Evolutionary conservation across 1,140 invertebrate genomes (phyloP).

Genomic region (Drosophila ambigua): DNA sequence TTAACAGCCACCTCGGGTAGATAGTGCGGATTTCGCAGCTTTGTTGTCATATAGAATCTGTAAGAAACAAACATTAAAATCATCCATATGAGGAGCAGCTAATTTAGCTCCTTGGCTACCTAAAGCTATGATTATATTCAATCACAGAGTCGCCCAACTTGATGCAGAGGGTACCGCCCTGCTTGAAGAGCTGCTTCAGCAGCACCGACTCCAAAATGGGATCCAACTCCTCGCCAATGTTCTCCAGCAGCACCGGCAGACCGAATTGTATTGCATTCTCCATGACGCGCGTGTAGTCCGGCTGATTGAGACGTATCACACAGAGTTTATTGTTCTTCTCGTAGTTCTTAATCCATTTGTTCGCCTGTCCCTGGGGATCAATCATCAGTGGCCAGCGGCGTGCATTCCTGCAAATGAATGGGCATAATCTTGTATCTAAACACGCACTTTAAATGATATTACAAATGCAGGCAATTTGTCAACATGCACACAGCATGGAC

Average conservation of each 20-base stretch:
- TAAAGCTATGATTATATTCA: conserved; percentile 94
- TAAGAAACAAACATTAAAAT: conserved; percentile 48
- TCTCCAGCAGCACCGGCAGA: conserved; percentile 93
- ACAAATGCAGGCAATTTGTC: conserved; percentile 28
- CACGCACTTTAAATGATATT: conserved; percentile 21
- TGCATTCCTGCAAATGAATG: conserved; percentile 87
- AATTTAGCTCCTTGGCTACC: conserved; percentile 84
- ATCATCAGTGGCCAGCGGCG: conserved; percentile 96
- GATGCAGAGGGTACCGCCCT: conserved; percentile 91
- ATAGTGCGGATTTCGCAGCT: conserved; percentile 96
- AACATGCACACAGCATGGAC: conserved; percentile 17
- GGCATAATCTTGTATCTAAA: background rate
- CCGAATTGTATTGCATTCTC: conserved; percentile 98
- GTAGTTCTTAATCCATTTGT: conserved; percentile 97
- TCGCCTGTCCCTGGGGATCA: conserved; percentile 97
- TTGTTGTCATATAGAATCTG: conserved; percentile 97
- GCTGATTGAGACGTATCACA: conserved; percentile 91
- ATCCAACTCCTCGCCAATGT: conserved; percentile 95
- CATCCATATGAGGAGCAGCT: background rate
- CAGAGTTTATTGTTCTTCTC: conserved; percentile 94
- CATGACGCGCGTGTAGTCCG: conserved; percentile 92
- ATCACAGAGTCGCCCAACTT: conserved; percentile 93
- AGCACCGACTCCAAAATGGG: conserved; percentile 94
- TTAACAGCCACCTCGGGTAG: conserved; percentile 96
- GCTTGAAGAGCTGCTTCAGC: conserved; percentile 94